A percentile compares a stretch with the other conserved stretches of the same genome.
phyloP scores from a whole-genome alignment of 2,113 vertebrate species.

The Corythaixoides concolor region DNA sequence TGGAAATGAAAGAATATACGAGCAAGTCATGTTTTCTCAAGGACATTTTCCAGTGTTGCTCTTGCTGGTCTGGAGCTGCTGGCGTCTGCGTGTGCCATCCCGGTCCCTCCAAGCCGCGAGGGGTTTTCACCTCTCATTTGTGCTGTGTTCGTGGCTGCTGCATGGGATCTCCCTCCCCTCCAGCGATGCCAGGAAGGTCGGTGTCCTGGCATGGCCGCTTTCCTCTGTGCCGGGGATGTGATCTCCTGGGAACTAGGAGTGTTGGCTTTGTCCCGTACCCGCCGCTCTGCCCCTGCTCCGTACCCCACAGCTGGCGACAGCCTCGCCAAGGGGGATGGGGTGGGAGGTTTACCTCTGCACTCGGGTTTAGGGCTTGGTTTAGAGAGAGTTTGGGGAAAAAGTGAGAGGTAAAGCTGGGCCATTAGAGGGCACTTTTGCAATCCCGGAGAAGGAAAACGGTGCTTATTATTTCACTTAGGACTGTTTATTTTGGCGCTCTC shows the following conservation, averaged over 20 bases:
- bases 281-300: neutral
- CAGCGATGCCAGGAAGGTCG: neutral
- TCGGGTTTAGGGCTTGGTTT: neutral
- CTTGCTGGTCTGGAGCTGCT: too few relatives aligned
- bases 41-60: neutral
- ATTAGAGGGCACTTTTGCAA: conserved; percentile 75
- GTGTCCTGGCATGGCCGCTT: neutral
- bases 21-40: neutral
- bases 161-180: neutral
- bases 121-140: neutral
- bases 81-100: fast-evolving
- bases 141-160: neutral
- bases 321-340: neutral
- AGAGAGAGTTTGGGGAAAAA: neutral
- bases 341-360: fast-evolving
- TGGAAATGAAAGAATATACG: neutral
- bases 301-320: neutral
- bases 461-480: conserved; percentile 34
- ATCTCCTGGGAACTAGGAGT: neutral
- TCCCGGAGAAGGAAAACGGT: conserved; percentile 43
- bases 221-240: neutral
- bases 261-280: neutral
- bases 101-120: neutral
- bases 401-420: conserved; percentile 10
- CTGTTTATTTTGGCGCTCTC: conserved; percentile 42